Conservation (phyloP, 2,888 invertebrate species). For the Morpho deidamia region DNA sequence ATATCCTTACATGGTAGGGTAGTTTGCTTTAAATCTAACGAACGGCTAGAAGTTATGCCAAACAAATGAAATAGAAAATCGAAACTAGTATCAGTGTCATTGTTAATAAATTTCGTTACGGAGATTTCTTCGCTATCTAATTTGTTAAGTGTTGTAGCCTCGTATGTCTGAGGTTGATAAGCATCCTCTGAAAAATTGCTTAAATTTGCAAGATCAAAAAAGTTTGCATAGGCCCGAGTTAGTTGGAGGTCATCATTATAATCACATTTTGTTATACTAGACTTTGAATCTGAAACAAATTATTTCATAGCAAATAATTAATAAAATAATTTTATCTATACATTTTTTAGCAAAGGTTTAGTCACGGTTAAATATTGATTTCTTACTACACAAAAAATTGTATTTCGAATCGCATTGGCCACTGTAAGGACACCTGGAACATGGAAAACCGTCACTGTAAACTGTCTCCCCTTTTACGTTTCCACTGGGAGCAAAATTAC, state of each 20-base stretch:
- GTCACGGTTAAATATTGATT: background rate
- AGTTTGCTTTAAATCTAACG: slow-evolving; percentile 30
- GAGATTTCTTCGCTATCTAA: background rate
- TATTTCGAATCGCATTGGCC: slow-evolving; percentile 41
- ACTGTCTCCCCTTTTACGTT: slow-evolving; percentile 44
- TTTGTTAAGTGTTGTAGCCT: background rate
- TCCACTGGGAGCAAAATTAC: slow-evolving; percentile 62
- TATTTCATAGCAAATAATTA: no score
- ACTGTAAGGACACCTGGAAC: slow-evolving; percentile 45
- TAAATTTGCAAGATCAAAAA: background rate
- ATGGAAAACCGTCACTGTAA: slow-evolving; percentile 48
- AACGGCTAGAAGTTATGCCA: slow-evolving; percentile 35
- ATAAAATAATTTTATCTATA: no score
- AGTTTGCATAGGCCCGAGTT: background rate
- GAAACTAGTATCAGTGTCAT: slow-evolving; percentile 36
- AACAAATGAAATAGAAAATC: slow-evolving; percentile 53
- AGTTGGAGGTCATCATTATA: background rate
- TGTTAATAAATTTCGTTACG: slow-evolving; percentile 19
- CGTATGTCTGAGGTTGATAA: background rate
- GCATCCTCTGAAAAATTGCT: background rate
- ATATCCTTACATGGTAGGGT: slow-evolving; percentile 45
- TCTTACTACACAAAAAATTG: slow-evolving; percentile 50
- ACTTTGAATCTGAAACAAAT: slow-evolving; percentile 1
- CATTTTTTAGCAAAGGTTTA: no score
- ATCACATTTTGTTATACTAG: background rate